Base-by-base conservation (phyloP, 2,113 vertebrate genomes). In the Caracal caracal region DNA sequence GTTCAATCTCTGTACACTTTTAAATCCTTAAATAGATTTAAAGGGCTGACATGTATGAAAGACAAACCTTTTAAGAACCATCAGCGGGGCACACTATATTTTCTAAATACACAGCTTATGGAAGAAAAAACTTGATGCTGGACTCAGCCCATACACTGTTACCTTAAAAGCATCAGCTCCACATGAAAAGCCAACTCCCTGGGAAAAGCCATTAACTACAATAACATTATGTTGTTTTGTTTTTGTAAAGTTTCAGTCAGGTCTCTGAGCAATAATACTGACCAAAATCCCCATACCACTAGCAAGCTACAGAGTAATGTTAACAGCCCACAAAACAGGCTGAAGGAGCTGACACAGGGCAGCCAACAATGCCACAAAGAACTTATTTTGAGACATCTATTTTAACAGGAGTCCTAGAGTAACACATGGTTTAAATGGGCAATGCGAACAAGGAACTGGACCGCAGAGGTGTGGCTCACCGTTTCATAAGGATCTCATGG, bases 181-280 rank as follows among this genome's bases (percentile, higher is more conserved):
- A 94, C 47, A 75, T 16, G 15, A 91, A 92, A 92, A 96, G 30
- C 65, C 65, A 88, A 93, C 56, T 80, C 40, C 78, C 22, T 68
- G 68, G 75, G 87, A 97, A 97, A 89, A 78, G 37, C 40, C 61
- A 93, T 68, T 79, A 76, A 85, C 81, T 86, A 80, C 28, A 88
- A 13, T 71, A 82, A 88, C 13, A 61, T 51, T 75, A 20, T 16
- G 30, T 16, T 33, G 40, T 51, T 70, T 76, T 37, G 53, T 71
- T 79, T 93, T 94, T 75, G 30, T 90, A 24, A 94, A 94, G 53
- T 95, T 65, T 86, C 40, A 65, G 53, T 83, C 78, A 61, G 19
- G 43, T 40, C 7, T 82, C 68, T 87, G 37, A 88, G 81, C 43
- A 84, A 47, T 93, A 84, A 97, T 89, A 90, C 20, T 47, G 28